These are phyloP conservation scores for Leiothrix lutea DNA, from an alignment of 2,113 vertebrate species.

Conservation along the genomic window DNA sequence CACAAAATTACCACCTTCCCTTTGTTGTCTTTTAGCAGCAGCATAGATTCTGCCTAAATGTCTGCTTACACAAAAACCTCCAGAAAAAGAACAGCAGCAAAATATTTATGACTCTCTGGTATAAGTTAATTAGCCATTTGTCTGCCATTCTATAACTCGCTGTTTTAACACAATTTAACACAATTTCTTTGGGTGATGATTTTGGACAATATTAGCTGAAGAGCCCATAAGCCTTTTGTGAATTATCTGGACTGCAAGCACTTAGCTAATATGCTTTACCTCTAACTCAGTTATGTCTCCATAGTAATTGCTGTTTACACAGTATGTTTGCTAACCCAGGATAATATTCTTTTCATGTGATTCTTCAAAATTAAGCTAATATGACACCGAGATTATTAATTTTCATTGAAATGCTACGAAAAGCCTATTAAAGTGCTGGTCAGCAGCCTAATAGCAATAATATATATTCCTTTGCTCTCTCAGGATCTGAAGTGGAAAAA, in stretches of 20 bases:
- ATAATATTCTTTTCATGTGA: not conserved
- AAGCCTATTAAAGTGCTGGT: not conserved
- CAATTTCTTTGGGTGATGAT: not conserved
- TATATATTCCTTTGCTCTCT: not conserved
- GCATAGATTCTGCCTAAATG: not conserved
- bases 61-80: not conserved
- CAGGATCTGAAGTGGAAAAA: not conserved
- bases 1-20: not conserved
- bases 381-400: not conserved
- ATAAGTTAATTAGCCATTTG: not conserved
- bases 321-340: not conserved
- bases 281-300: not conserved
- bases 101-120: not conserved
- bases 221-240: not conserved
- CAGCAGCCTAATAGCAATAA: not conserved
- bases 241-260: not conserved
- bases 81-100: not conserved
- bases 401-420: not conserved
- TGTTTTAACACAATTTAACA: not conserved
- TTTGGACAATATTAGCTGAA: not conserved
- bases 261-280: not conserved
- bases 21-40: not conserved
- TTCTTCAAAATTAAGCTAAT: slow-evolving; percentile 6
- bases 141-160: not conserved
- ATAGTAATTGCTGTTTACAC: not conserved